A percentile compares a stretch with the other conserved stretches of the same genome.
Evolutionary conservation across 2,797 vertebrate species (phyloP).

Genomic region (Acomys russatus): DNA sequence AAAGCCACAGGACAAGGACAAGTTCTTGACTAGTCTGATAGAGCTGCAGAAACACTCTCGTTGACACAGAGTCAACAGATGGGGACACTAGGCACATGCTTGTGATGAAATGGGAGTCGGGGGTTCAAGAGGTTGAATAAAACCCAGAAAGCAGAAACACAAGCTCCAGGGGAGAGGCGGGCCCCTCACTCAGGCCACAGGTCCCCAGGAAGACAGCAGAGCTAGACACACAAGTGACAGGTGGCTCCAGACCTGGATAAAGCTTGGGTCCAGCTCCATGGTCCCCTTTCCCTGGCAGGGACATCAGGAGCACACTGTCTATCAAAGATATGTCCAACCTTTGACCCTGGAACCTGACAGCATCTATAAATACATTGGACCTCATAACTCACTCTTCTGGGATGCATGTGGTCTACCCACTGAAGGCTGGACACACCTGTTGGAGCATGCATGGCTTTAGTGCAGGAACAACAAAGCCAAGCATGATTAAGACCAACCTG

Average conservation of each 20-base stretch:
- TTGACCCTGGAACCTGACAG: neutral
- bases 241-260: neutral
- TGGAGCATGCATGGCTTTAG: neutral
- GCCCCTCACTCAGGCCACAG: neutral
- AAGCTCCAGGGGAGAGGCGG: neutral
- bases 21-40: neutral
- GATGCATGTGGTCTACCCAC: neutral
- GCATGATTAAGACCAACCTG: neutral
- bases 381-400: neutral
- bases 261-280: neutral
- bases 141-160: neutral
- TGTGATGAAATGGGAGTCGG: fast-evolving
- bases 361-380: neutral
- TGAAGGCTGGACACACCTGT: neutral
- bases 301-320: neutral
- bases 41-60: neutral
- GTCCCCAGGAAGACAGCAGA: neutral
- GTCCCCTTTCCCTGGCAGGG: no score
- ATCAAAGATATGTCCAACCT: neutral
- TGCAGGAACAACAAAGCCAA: neutral
- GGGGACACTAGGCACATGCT: neutral
- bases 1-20: neutral
- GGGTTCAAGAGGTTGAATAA: neutral
- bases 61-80: neutral
- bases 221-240: neutral